Conservation (phyloP, 2,888 invertebrate species). For the Cybosia mesomella region DNA sequence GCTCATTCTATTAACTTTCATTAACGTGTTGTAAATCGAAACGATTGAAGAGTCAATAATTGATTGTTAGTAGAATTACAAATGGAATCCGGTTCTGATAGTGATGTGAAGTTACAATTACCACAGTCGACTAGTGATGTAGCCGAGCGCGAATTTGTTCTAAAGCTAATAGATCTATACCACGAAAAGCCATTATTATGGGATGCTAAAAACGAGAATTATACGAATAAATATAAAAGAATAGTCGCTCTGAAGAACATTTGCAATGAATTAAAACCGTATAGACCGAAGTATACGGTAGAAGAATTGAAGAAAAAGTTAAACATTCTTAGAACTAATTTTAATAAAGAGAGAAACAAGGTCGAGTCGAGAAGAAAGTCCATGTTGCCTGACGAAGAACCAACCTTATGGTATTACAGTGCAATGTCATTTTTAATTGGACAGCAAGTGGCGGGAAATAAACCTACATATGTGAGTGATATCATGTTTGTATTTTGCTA, state of each 20-base stretch:
- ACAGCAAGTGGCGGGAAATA: slow-evolving; percentile 5
- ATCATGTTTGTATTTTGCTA: not conserved
- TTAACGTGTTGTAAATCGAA: not conserved
- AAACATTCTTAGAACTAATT: slow-evolving; percentile 26
- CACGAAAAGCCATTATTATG: slow-evolving; percentile 20
- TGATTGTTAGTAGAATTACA: slow-evolving; percentile 1
- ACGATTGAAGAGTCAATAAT: slow-evolving; percentile 1
- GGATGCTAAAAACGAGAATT: slow-evolving; percentile 14
- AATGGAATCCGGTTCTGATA: slow-evolving; percentile 8
- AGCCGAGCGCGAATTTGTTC: slow-evolving; percentile 22
- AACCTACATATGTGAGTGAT: not conserved
- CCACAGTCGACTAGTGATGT: slow-evolving; percentile 18
- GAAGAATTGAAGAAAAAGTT: slow-evolving; percentile 25
- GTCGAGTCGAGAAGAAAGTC: slow-evolving; percentile 10
- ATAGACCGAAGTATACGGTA: slow-evolving; percentile 18
- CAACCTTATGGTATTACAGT: slow-evolving; percentile 25
- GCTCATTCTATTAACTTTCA: not conserved
- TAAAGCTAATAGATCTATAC: slow-evolving; percentile 13
- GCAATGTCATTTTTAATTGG: slow-evolving; percentile 17
- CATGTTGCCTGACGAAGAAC: not conserved
- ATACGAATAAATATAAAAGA: slow-evolving; percentile 23
- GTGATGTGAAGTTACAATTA: slow-evolving; percentile 10
- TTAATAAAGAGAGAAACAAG: slow-evolving; percentile 24
- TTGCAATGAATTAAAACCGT: slow-evolving; percentile 17
- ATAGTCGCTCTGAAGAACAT: slow-evolving; percentile 4